Percentiles rank a stretch among this genome's conserved stretches.
phyloP scores from a whole-genome alignment of 2,888 invertebrate genomes.

The Drosophila pegasa region DNA sequence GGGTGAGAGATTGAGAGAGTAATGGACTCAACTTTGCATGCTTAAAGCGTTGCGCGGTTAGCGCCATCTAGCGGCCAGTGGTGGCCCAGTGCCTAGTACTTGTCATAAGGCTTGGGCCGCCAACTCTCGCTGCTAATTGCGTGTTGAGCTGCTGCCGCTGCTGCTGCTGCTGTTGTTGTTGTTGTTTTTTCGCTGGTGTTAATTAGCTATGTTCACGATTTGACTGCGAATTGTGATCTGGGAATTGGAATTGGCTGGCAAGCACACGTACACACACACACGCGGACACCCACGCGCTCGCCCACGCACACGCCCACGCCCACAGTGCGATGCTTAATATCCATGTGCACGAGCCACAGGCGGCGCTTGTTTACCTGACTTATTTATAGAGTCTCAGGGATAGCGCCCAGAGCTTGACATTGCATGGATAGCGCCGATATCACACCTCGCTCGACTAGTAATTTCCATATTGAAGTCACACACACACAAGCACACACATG shows the following conservation, averaged over 20 bases:
- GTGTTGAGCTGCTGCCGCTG: neutral
- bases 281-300: neutral
- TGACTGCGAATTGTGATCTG: constrained; percentile 28
- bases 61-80: constrained; percentile 33
- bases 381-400: constrained; percentile 72
- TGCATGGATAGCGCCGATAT: constrained; percentile 12
- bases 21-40: neutral
- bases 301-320: neutral
- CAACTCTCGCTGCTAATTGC: constrained; percentile 28
- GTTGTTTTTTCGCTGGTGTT: constrained; percentile 20
- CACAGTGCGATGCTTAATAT: constrained; percentile 18
- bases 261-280: neutral
- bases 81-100: neutral
- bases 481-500: neutral
- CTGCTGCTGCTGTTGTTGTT: constrained; percentile 18
- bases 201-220: constrained; percentile 45
- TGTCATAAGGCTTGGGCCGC: constrained; percentile 9
- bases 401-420: constrained; percentile 22
- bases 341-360: constrained; percentile 17
- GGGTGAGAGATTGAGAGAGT: neutral
- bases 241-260: constrained; percentile 28
- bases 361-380: constrained; percentile 52
- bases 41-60: too few species aligned
- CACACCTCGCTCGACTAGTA: constrained; percentile 15
- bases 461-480: constrained; percentile 46